Evolutionary conservation across 2,888 invertebrate species (phyloP).

Genomic region (Stegana nigrithorax): DNA sequence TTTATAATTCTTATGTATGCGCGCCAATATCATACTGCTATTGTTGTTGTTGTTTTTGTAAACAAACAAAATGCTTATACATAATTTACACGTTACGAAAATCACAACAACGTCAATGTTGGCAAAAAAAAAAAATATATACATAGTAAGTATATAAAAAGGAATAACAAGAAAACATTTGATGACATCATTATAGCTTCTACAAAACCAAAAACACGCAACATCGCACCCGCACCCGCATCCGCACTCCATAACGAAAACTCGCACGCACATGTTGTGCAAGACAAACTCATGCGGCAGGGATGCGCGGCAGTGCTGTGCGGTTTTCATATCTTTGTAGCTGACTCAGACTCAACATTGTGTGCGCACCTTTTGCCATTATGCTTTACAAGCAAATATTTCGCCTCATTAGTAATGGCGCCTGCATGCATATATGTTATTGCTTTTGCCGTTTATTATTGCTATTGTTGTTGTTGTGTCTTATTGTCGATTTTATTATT

Average conservation of each 20-base stretch:
- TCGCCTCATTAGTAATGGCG: slow-evolving; percentile 52
- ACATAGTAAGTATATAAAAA: slow-evolving; percentile 4
- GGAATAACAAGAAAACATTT: slow-evolving; percentile 23
- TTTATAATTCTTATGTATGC: slow-evolving; percentile 39
- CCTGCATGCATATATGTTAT: too few species aligned
- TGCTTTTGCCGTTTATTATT: too few species aligned
- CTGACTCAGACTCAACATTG: slow-evolving; percentile 42
- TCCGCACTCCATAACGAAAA: too few species aligned
- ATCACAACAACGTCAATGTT: neutral
- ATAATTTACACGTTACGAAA: slow-evolving; percentile 49
- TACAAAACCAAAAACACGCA: too few species aligned
- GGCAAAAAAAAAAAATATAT: neutral
- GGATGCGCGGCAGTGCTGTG: neutral
- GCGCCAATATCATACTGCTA: neutral
- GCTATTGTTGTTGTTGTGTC: slow-evolving; percentile 1
- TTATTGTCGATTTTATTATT: neutral
- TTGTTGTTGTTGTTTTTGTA: slow-evolving; percentile 31
- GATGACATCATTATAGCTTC: too few species aligned
- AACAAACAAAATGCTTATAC: slow-evolving; percentile 48
- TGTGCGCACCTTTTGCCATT: slow-evolving; percentile 44
- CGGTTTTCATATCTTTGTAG: slow-evolving; percentile 21
- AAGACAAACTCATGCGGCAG: too few species aligned
- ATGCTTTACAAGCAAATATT: slow-evolving; percentile 53
- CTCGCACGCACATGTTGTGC: too few species aligned
- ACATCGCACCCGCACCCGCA: too few species aligned